A percentile compares a stretch with the other conserved stretches of the same genome.
These are phyloP conservation scores for Strigamia crassipes DNA, from an alignment of 2,888 invertebrate genomes.

Conservation along the genomic window DNA sequence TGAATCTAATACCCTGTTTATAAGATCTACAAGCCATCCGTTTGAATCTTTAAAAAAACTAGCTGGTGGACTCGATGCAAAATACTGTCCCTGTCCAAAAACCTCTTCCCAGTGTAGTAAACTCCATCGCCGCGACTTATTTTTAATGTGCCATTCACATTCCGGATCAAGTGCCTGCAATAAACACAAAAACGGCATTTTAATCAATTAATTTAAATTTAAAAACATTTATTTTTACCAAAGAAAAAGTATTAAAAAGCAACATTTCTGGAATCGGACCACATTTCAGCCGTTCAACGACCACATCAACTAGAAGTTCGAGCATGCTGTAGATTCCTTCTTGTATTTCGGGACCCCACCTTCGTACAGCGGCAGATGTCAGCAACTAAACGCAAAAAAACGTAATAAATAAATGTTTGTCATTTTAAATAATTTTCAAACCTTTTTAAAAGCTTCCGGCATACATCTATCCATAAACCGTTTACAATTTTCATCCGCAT, in stretches of 20 bases:
- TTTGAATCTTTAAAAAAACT: conserved; percentile 56
- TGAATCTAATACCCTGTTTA: conserved; percentile 57
- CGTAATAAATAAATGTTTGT: background rate
- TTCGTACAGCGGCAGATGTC: conserved; percentile 60
- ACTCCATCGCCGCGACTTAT: conserved; percentile 53
- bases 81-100: conserved; percentile 55
- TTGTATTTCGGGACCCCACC: conserved; percentile 62
- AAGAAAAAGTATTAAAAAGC: conserved; percentile 57
- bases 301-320: conserved; percentile 60
- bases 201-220: background rate
- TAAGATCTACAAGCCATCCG: conserved; percentile 61
- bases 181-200: background rate
- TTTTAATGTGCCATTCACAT: conserved; percentile 61
- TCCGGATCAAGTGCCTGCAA: conserved; percentile 60
- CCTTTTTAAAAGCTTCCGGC: conserved; percentile 62
- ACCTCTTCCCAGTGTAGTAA: conserved; percentile 56
- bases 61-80: conserved; percentile 53
- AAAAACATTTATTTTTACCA: conserved; percentile 54
- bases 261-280: conserved; percentile 58
- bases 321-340: conserved; percentile 63
- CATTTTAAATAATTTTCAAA: conserved; percentile 49
- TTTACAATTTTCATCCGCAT: conserved; percentile 60
- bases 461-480: conserved; percentile 61
- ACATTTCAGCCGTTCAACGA: conserved; percentile 58
- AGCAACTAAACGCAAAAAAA: conserved; percentile 55